Evolutionary conservation across 2,888 invertebrate genomes (phyloP).

Genomic region (Drosophila suboccidentalis): DNA sequence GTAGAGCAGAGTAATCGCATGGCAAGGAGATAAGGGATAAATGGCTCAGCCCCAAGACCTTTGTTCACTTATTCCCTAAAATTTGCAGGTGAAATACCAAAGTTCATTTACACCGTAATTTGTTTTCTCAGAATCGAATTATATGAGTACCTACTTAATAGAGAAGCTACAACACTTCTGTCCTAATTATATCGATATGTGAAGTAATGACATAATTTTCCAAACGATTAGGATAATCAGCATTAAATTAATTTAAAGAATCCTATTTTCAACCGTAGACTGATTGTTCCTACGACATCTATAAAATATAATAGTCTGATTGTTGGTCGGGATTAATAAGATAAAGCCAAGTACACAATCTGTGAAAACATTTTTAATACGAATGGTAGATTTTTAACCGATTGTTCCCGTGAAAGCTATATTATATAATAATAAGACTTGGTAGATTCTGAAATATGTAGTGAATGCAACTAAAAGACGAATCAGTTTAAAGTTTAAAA

Average conservation of each 20-base stretch:
- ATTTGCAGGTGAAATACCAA: constrained; percentile 2
- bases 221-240: neutral
- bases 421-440: too few relatives aligned
- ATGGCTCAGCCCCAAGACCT: constrained; percentile 10
- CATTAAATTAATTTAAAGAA: neutral
- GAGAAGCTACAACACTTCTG: neutral
- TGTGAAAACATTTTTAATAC: too few relatives aligned
- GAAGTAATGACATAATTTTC: neutral
- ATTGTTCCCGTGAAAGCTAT: too few relatives aligned
- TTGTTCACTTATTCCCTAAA: neutral
- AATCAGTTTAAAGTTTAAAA: too few relatives aligned
- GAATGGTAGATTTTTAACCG: too few relatives aligned
- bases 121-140: neutral
- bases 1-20: constrained; percentile 7
- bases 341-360: too few relatives aligned
- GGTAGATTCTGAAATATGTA: too few relatives aligned
- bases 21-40: constrained; percentile 7
- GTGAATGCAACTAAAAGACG: too few relatives aligned
- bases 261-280: neutral
- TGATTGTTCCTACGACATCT: neutral
- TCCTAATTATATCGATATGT: too few relatives aligned
- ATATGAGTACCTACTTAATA: neutral
- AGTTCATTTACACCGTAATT: neutral
- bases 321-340: too few relatives aligned
- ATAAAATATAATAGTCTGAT: neutral